Evolutionary conservation across 1,140 invertebrate species (phyloP), one percentile per base, ranked within the genome.

Genomic region (Ostrea edulis): DNA sequence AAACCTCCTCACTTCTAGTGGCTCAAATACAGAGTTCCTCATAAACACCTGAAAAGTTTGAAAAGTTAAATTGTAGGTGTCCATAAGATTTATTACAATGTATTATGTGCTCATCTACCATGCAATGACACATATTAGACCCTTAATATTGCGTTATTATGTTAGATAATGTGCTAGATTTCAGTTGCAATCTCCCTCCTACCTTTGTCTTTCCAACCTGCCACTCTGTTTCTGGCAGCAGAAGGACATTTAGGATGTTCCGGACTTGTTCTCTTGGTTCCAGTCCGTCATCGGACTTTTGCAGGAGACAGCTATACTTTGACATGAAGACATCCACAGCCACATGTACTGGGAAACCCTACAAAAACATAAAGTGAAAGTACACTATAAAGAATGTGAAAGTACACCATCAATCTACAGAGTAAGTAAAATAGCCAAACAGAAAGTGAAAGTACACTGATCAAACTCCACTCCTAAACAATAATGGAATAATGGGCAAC

Each of bases 341-440:
- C 93, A 98, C 96, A 94, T 99, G 98, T 88, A 98, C 97, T 0
- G 98, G 98, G 95, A 97, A 99, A 0, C 98, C 98, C 95, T 99
- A 86, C 14, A 90, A 89, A 62, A 54, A 62, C 17, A 20, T 0
- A 17, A 20, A n/a, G 3, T n/a, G 55, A 51, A 81, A 81, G 8
- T 81, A 14, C 20, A 81, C 35, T 35, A 25, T 5, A 81, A 22
- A 81, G 17, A 8, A 35, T 22, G 5, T 44, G 68, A 29, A 22
- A 22, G 25, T 51, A 62, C 55, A 20, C 17, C 17, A 22, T 81
- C 4, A 81, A 8, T 8, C 29, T 22, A 35, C 9, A 81, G 5
- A 44, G 5, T 29, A 1, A 29, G 71, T 17, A 29, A 35, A 7
- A 2, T 44, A 1, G 5, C 35, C 5, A 2, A 2, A 44, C 35